Evolutionary conservation across 2,113 vertebrate genomes (phyloP).

Genomic region (Solea solea): DNA sequence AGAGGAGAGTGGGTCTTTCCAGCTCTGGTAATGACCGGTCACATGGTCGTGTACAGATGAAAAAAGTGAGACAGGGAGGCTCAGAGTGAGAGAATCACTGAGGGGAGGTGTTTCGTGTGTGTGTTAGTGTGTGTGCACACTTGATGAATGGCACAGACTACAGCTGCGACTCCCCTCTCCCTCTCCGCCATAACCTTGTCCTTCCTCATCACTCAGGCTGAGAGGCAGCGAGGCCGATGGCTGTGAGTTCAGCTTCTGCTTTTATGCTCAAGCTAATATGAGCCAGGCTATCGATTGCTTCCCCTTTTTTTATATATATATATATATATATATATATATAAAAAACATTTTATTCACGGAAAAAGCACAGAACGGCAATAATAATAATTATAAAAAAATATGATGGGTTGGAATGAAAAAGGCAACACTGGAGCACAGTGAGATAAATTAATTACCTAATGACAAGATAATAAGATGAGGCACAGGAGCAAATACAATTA

Average conservation of each 20-base stretch:
- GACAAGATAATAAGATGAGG: too few species aligned
- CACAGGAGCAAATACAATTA: too few species aligned
- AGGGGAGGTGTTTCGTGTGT: constrained; percentile 20
- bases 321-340: neutral
- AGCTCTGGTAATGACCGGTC: constrained; percentile 25
- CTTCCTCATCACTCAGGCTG: constrained; percentile 73
- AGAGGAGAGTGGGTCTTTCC: neutral
- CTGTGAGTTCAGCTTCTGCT: constrained; percentile 29
- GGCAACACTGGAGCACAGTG: too few species aligned
- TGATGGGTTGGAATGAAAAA: too few species aligned
- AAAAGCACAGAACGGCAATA: too few species aligned
- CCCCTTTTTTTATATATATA: neutral
- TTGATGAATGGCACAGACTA: constrained; percentile 64
- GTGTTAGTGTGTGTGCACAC: constrained; percentile 1
- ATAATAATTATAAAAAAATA: too few species aligned
- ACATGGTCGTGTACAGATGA: constrained; percentile 12
- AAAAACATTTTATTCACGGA: too few species aligned
- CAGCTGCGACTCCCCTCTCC: constrained; percentile 58
- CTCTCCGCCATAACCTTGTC: constrained; percentile 75
- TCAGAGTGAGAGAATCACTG: neutral
- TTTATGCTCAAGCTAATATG: constrained; percentile 15
- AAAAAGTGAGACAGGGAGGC: constrained; percentile 14
- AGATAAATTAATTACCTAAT: too few species aligned
- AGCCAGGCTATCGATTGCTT: neutral
- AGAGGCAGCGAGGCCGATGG: constrained; percentile 41